A percentile compares a stretch with the other conserved stretches of the same genome.
Evolutionary conservation across 2,797 vertebrate genomes (phyloP).

Genomic region (Danio albolineatus): DNA sequence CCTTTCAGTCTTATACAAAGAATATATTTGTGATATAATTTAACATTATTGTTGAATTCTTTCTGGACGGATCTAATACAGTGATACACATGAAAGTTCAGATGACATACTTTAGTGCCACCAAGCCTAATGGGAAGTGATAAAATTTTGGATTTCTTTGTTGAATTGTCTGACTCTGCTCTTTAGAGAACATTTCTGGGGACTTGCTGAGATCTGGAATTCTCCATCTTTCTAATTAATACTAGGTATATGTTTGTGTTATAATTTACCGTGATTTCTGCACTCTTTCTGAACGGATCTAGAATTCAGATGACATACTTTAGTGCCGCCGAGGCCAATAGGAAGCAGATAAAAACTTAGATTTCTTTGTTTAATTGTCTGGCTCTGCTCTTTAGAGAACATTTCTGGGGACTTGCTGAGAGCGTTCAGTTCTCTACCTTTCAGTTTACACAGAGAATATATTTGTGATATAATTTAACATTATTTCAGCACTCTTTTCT

Average conservation of each 20-base stretch:
- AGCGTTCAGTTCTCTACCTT: not conserved
- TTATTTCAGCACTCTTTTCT: constrained; percentile 13
- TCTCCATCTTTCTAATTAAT: not conserved
- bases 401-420: not conserved
- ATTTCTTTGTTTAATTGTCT: not conserved
- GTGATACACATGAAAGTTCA: not conserved
- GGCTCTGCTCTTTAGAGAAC: not conserved
- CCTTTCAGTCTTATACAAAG: not conserved
- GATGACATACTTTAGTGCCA: not conserved
- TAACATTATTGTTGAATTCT: constrained; percentile 1
- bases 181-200: constrained; percentile 7
- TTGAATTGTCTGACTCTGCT: not conserved
- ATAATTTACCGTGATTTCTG: constrained; percentile 3
- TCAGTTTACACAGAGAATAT: not conserved
- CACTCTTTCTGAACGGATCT: not conserved
- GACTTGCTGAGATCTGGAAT: no score
- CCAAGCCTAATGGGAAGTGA: not conserved
- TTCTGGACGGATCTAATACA: no score
- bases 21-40: constrained; percentile 5
- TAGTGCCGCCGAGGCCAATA: not conserved
- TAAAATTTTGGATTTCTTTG: not conserved
- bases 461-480: not conserved
- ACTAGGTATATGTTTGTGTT: not conserved
- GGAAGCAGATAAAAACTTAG: not conserved
- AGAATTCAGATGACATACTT: not conserved